Base-by-base conservation (phyloP, 2,888 invertebrate genomes). In the Rhamnusium bicolor region DNA sequence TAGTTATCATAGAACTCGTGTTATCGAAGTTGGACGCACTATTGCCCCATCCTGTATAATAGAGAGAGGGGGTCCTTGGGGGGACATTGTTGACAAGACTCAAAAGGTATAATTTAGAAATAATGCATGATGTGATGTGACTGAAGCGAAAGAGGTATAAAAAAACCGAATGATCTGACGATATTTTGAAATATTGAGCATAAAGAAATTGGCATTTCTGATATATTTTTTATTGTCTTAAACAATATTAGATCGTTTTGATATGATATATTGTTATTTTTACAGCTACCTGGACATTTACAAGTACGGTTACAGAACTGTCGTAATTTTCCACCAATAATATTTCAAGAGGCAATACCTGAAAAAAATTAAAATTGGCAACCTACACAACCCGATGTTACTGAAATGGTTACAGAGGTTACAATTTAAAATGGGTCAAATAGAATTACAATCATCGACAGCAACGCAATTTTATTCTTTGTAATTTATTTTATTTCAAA, bases 361-460 rank as follows among this genome's bases (percentile, higher is more conserved):
- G 90, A 88, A 16, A 88, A n/a, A 87, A 63, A 77, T 84, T 81
- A 72, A 88, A 88, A 77, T 89, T 14, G 88, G 76, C 69, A 79
- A 86, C 88, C 16, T 87, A 61, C 84, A 86, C 77, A 91, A 91
- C 73, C 90, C 92, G 1, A 89, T 92, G 21, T 88, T 94, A 19
- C 87, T 94, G 1, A 93, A 95, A 80, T 97, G 98, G 94, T 90
- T 99, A 69, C 96, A 97, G 88, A 91, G 97, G 62, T 91, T 98
- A 74, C 96, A 98, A 86, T 98, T 98, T 86, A 99, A 98, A 90
- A 98, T 99, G 94, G 98, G 98, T 4, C 98, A 99, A 89, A 95
- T 98, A 68, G 99, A 99, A 89, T 89, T 96, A 77, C 97, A 97
- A 87, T 96, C 96, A 1, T 96, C 96, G 0, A 94, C 95, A 65